A percentile compares a stretch with the other conserved stretches of the same genome.
Evolutionary conservation across 2,888 invertebrate species (phyloP).

Genomic region (Octodonta nipae): DNA sequence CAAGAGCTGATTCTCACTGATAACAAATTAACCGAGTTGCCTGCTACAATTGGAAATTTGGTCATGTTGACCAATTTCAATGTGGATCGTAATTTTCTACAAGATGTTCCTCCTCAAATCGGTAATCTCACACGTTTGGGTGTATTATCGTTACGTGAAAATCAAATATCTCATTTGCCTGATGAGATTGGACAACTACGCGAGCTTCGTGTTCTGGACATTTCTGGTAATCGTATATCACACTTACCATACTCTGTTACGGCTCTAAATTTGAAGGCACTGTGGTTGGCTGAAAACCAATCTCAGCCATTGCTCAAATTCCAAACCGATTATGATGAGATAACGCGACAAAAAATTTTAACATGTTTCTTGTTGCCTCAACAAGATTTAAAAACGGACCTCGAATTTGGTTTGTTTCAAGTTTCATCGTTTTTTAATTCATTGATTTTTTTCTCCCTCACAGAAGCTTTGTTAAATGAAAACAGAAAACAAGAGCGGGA

Average conservation of each 20-base stretch:
- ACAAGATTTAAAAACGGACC: no score
- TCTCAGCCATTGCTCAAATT: slow-evolving; percentile 95
- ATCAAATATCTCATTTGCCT: slow-evolving; percentile 81
- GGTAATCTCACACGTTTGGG: slow-evolving; percentile 69
- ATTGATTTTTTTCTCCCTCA: no score
- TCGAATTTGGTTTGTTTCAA: no score
- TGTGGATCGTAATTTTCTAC: slow-evolving; percentile 89
- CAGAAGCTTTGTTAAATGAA: no score
- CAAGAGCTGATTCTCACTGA: slow-evolving; percentile 96
- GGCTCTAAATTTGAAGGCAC: slow-evolving; percentile 77
- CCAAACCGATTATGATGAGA: slow-evolving; percentile 88
- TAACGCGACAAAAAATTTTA: slow-evolving; percentile 83
- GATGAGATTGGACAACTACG: slow-evolving; percentile 85
- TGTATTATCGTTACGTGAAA: slow-evolving; percentile 90
- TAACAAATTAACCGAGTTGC: slow-evolving; percentile 87
- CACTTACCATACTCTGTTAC: slow-evolving; percentile 91
- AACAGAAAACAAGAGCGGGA: no score
- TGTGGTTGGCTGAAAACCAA: slow-evolving; percentile 98
- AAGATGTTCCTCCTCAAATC: slow-evolving; percentile 69
- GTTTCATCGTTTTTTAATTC: no score
- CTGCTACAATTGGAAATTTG: slow-evolving; percentile 77
- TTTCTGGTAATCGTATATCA: slow-evolving; percentile 89
- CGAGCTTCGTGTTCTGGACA: slow-evolving; percentile 89
- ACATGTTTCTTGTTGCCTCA: slow-evolving; percentile 97
- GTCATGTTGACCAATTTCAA: slow-evolving; percentile 87